phyloP scores from a whole-genome alignment of 2,113 vertebrate species.

The Patagioenas fasciata region DNA sequence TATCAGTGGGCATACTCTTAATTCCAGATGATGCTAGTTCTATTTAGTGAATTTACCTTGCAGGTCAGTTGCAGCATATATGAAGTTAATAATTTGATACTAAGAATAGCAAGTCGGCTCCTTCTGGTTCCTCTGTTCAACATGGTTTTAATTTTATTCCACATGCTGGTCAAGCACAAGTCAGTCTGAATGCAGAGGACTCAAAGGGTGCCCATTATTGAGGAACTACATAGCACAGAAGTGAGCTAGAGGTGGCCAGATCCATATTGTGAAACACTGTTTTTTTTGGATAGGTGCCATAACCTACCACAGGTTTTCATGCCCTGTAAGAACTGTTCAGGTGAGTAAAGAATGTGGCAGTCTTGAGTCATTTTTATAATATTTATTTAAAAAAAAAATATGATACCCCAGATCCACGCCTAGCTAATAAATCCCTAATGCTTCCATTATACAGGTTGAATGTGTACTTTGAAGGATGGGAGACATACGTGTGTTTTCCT shows the following conservation, averaged over 20 bases:
- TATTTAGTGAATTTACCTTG: not conserved
- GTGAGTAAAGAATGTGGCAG: not conserved
- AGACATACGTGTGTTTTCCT: not conserved
- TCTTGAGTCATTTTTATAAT: constrained; percentile 52
- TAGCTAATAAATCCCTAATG: constrained; percentile 32
- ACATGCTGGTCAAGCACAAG: not conserved
- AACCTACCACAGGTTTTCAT: not conserved
- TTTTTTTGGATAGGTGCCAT: not conserved
- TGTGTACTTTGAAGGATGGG: constrained; percentile 37
- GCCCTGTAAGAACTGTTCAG: not conserved
- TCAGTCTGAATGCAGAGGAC: not conserved
- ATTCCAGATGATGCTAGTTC: not conserved
- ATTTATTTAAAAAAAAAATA: constrained; percentile 38
- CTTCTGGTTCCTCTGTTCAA: not conserved
- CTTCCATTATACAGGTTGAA: not conserved
- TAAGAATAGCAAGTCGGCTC: not conserved
- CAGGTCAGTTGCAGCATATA: not conserved
- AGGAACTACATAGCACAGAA: not conserved
- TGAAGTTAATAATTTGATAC: not conserved
- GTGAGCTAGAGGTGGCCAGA: not conserved
- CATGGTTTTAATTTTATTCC: not conserved
- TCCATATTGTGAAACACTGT: not conserved
- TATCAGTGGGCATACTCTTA: not conserved
- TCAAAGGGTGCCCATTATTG: not conserved
- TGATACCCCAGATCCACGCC: not conserved